These are phyloP conservation scores for Mythimna ferrago DNA, from an alignment of 2,888 invertebrate genomes.

Conservation along the genomic window DNA sequence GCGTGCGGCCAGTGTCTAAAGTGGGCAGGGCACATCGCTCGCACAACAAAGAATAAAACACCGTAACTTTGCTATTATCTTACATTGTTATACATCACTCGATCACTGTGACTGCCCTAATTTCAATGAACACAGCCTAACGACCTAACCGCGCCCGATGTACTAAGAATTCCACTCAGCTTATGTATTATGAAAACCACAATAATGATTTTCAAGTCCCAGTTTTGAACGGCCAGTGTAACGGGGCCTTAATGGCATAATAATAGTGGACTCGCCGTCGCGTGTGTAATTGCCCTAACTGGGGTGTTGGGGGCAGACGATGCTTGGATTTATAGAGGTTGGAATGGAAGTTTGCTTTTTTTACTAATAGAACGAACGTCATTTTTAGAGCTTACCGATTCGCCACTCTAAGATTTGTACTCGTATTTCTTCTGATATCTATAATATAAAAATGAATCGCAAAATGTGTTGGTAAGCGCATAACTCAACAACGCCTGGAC, in stretches of 20 bases:
- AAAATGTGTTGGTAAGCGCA: too few relatives aligned
- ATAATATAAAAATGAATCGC: too few relatives aligned
- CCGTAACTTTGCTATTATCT: conserved; percentile 13
- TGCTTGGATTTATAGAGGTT: conserved; percentile 39
- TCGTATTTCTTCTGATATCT: too few relatives aligned
- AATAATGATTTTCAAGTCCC: conserved; percentile 73
- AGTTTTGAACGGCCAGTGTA: conserved; percentile 71
- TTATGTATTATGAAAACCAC: conserved; percentile 71
- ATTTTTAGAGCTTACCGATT: background rate
- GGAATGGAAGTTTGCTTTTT: conserved; percentile 41
- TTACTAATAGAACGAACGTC: too few relatives aligned
- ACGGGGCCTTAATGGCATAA: conserved; percentile 83
- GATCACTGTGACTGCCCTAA: conserved; percentile 48
- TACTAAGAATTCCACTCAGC: conserved; percentile 64
- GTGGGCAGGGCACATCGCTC: too few relatives aligned
- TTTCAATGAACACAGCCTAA: conserved; percentile 55
- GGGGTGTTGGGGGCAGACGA: conserved; percentile 59
- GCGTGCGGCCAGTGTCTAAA: too few relatives aligned
- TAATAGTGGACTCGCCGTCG: conserved; percentile 76
- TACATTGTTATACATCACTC: conserved; percentile 37
- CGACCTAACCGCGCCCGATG: conserved; percentile 65
- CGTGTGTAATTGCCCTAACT: conserved; percentile 80
- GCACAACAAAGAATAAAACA: conserved; percentile 10
- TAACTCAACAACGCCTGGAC: too few relatives aligned
- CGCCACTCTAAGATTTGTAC: background rate